These are phyloP conservation scores for Tyria jacobaeae DNA, from an alignment of 2,888 invertebrate species.

Conservation along the genomic window DNA sequence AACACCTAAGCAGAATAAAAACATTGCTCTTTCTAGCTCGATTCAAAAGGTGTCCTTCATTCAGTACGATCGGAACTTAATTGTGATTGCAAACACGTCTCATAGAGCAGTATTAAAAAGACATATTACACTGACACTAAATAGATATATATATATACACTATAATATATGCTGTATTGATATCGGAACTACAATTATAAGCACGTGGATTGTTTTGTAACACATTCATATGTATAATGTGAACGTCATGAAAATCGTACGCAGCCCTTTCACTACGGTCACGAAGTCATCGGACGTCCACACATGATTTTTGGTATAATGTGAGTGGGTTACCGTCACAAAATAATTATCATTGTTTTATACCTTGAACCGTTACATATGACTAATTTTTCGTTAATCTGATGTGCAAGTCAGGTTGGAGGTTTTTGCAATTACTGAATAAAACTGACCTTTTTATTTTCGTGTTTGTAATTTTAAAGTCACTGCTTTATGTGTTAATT, in stretches of 20 bases:
- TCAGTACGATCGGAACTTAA: constrained; percentile 4
- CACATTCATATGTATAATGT: constrained; percentile 1
- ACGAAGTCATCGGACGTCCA: constrained; percentile 33
- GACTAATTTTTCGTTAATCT: constrained; percentile 32
- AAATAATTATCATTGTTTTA: constrained; percentile 33
- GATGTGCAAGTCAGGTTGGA: constrained; percentile 18
- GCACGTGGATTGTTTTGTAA: constrained; percentile 31
- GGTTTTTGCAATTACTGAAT: constrained; percentile 8
- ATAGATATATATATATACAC: no score
- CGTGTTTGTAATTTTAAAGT: neutral
- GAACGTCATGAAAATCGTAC: neutral
- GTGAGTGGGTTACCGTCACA: constrained; percentile 50
- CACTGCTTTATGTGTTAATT: neutral
- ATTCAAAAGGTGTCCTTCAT: neutral
- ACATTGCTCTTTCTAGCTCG: neutral
- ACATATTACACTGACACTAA: constrained; percentile 19
- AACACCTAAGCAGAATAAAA: no score
- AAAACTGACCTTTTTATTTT: constrained; percentile 11
- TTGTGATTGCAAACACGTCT: constrained; percentile 12
- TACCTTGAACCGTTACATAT: constrained; percentile 42
- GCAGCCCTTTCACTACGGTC: constrained; percentile 48
- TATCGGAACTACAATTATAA: constrained; percentile 17
- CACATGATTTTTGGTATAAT: constrained; percentile 12
- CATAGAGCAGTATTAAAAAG: constrained; percentile 13
- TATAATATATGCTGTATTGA: constrained; percentile 10